Evolutionary conservation across 2,888 invertebrate species (phyloP).

Genomic region (Lordiphosa fenestrarum): DNA sequence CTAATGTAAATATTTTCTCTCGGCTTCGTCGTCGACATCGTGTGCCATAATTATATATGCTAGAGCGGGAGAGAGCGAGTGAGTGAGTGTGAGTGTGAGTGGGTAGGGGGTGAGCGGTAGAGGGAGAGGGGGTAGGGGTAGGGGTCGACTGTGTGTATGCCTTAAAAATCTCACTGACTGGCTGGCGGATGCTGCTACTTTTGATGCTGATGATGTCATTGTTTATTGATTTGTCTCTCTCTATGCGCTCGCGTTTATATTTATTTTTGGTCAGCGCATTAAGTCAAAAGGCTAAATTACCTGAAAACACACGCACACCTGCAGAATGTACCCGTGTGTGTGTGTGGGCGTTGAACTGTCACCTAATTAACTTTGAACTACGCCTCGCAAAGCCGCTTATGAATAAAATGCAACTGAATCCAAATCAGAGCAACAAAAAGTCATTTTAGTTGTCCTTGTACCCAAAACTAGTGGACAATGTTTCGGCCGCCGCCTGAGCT

Average conservation of each 20-base stretch:
- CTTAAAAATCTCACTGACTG: conserved; percentile 42
- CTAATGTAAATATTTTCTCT: conserved; percentile 71
- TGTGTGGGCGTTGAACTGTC: too few species aligned
- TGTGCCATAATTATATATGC: conserved; percentile 66
- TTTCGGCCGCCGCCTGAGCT: background rate
- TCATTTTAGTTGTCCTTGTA: too few species aligned
- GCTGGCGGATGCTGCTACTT: conserved; percentile 19
- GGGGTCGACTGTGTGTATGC: conserved; percentile 33
- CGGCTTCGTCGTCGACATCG: conserved; percentile 30
- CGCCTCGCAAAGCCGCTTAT: too few species aligned
- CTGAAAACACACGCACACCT: too few species aligned
- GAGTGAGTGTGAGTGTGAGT: background rate
- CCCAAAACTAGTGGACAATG: background rate
- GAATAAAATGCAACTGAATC: too few species aligned
- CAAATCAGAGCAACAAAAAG: too few species aligned
- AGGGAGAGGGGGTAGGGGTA: background rate
- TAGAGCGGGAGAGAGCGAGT: conserved; percentile 22
- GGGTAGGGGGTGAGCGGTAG: background rate
- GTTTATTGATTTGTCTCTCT: conserved; percentile 63
- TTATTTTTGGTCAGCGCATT: conserved; percentile 51
- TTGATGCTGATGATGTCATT: conserved; percentile 57
- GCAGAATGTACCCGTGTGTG: conserved; percentile 13
- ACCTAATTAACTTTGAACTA: too few species aligned
- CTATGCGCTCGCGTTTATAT: conserved; percentile 30
- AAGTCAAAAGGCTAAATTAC: conserved; percentile 46